A percentile compares a stretch with the other conserved stretches of the same genome.
These are phyloP conservation scores for Isoperla grammatica DNA, from an alignment of 2,888 invertebrate genomes.

Conservation along the genomic window DNA sequence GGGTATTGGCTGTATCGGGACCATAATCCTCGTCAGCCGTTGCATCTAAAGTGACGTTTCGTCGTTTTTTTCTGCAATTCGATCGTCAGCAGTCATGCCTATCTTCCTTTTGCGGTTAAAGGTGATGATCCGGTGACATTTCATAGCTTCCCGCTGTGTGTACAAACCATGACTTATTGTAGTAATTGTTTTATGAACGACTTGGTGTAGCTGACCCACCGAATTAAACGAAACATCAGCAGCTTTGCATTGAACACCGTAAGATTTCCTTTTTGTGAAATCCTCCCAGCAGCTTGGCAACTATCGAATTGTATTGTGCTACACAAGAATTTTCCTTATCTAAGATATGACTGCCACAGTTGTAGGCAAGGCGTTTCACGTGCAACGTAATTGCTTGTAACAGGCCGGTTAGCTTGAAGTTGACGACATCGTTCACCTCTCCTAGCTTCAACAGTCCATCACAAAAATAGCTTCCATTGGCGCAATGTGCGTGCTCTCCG, in stretches of 20 bases:
- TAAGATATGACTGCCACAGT: slow-evolving; percentile 15
- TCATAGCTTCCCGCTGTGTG: neutral
- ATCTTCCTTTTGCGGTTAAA: neutral
- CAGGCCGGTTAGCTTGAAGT: slow-evolving; percentile 11
- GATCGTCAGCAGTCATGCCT: neutral
- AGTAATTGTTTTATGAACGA: neutral
- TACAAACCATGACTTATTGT: neutral
- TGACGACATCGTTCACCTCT: slow-evolving; percentile 5
- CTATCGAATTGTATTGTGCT: slow-evolving; percentile 11
- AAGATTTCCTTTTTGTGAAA: slow-evolving; percentile 14
- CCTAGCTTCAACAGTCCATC: slow-evolving; percentile 10
- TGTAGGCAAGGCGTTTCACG: slow-evolving; percentile 13
- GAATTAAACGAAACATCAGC: slow-evolving; percentile 16
- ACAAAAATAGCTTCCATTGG: slow-evolving; percentile 19
- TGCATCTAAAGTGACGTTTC: neutral
- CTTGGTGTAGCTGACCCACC: neutral
- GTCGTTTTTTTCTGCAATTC: neutral
- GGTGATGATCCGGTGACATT: neutral
- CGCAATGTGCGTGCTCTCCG: slow-evolving; percentile 20
- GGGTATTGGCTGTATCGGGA: too few species aligned
- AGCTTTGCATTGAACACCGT: slow-evolving; percentile 19
- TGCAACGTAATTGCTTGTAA: slow-evolving; percentile 22
- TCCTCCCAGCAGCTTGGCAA: slow-evolving; percentile 22
- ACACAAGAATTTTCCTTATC: neutral
- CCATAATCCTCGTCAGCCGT: too few species aligned